Conservation (phyloP, 1,140 invertebrate species). For the Drosophila micromelanica region DNA sequence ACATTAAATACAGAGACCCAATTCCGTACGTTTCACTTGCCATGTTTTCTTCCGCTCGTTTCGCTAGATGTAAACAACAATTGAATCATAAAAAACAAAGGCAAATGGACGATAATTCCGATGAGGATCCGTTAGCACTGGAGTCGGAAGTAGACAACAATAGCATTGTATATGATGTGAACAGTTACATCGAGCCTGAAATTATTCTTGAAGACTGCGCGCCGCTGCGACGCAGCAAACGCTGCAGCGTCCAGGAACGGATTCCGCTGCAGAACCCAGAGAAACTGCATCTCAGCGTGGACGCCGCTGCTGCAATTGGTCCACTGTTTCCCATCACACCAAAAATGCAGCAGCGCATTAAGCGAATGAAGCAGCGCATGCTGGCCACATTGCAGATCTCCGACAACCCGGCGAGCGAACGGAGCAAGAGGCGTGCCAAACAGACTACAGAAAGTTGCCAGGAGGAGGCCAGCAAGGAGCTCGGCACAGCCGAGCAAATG, state of each 20-base stretch:
- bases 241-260: not conserved
- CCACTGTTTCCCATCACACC: constrained; percentile 32
- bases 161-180: not conserved
- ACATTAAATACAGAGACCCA: not conserved
- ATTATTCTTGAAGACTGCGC: not conserved
- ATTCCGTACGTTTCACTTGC: constrained; percentile 22
- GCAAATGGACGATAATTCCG: constrained; percentile 13
- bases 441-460: constrained; percentile 27
- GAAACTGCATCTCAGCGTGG: too few species aligned
- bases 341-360: constrained; percentile 15
- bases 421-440: constrained; percentile 3
- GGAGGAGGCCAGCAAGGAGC: constrained; percentile 2
- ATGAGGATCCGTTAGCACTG: constrained; percentile 23
- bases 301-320: not conserved
- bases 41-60: not conserved
- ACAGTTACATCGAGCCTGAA: not conserved
- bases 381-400: constrained; percentile 3
- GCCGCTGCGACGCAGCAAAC: constrained; percentile 18
- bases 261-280: not conserved
- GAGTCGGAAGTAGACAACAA: not conserved
- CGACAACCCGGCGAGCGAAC: constrained; percentile 1
- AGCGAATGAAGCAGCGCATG: constrained; percentile 39
- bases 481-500: constrained; percentile 17
- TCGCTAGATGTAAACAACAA: not conserved
- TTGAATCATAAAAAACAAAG: not conserved